These are phyloP conservation scores for Beroe forskalii DNA, from an alignment of 37 sponge, comb jelly and placozoan species.

Conservation along the genomic window DNA sequence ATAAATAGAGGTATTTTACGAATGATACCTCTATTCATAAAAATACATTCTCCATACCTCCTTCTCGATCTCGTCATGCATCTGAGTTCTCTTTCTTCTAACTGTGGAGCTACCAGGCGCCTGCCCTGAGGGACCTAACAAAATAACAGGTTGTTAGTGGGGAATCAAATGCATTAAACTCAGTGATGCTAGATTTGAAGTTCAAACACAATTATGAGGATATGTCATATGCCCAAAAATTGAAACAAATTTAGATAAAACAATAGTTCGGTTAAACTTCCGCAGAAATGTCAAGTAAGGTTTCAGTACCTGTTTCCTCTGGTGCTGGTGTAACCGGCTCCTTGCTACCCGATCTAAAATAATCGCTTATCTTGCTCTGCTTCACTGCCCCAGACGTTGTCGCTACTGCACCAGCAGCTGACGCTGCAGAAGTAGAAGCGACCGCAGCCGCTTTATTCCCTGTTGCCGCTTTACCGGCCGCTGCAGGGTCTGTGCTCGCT, in stretches of 20 bases:
- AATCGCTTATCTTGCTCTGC: slow-evolving; percentile 50
- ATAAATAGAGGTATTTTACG: too few relatives aligned
- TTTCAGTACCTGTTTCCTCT: not conserved
- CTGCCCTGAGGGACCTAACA: not conserved
- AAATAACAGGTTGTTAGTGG: not conserved
- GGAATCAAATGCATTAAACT: too few relatives aligned
- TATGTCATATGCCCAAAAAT: too few relatives aligned
- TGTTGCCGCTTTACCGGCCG: not conserved
- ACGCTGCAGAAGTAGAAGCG: not conserved
- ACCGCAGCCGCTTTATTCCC: too few relatives aligned
- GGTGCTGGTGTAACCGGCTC: not conserved
- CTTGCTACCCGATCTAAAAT: not conserved
- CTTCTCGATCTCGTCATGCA: slow-evolving; percentile 40
- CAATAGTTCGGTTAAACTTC: too few relatives aligned
- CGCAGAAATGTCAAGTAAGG: too few relatives aligned
- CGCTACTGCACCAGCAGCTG: not conserved
- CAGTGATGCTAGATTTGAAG: too few relatives aligned
- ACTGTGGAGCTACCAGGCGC: not conserved
- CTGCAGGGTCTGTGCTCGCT: not conserved
- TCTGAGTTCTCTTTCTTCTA: slow-evolving; percentile 35
- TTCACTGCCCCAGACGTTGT: not conserved
- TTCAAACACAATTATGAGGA: too few relatives aligned
- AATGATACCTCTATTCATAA: too few relatives aligned
- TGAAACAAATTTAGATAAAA: too few relatives aligned
- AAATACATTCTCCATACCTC: slow-evolving; percentile 52